These are phyloP conservation scores for Ibycter americanus DNA, from an alignment of 2,797 vertebrate genomes.

Conservation along the genomic window DNA sequence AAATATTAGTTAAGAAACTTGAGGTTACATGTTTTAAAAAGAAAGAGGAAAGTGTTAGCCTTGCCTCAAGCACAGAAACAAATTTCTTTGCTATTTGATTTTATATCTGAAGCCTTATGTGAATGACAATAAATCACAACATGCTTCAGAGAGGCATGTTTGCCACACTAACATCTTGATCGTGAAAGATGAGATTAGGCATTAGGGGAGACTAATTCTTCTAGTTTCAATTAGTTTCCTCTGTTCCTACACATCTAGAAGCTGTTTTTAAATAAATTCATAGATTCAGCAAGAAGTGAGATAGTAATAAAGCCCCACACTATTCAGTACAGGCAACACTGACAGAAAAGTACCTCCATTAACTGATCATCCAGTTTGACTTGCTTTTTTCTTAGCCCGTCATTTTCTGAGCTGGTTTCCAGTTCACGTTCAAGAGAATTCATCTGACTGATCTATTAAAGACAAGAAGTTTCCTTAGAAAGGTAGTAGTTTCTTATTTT, in stretches of 20 bases:
- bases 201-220: neutral
- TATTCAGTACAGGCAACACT: neutral
- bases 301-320: neutral
- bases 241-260: neutral
- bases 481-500: neutral
- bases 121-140: neutral
- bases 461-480: neutral
- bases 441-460: conserved; percentile 79
- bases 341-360: conserved; percentile 78
- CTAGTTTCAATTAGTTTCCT: neutral
- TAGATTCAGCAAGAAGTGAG: neutral
- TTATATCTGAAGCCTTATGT: neutral
- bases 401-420: conserved; percentile 86
- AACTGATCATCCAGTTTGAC: conserved; percentile 85
- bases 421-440: conserved; percentile 78
- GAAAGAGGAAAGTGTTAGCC: neutral
- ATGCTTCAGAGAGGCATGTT: neutral
- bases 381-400: conserved; percentile 83
- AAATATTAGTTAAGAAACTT: neutral
- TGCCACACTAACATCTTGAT: neutral
- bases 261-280: neutral
- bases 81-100: neutral
- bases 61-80: neutral
- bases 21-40: neutral
- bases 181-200: neutral